A percentile compares a stretch with the other conserved stretches of the same genome.
Conservation (phyloP, 1,140 invertebrate genomes). For the Drosophila willistoni region DNA sequence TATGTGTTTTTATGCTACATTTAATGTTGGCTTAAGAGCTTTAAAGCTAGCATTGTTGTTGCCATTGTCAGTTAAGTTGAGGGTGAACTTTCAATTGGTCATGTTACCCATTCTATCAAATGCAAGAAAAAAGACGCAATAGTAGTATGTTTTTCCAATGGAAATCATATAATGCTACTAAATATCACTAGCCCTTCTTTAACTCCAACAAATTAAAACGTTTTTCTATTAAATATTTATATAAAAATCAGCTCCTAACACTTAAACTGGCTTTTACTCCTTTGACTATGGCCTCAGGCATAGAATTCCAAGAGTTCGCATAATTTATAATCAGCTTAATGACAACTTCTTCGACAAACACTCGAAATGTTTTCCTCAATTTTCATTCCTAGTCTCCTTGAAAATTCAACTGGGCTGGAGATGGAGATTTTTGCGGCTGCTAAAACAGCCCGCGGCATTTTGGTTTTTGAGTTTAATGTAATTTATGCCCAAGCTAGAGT, state of each 20-base stretch:
- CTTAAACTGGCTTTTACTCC: slow-evolving; percentile 23
- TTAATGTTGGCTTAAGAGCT: slow-evolving; percentile 83
- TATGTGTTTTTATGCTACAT: slow-evolving; percentile 83
- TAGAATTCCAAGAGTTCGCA: slow-evolving; percentile 31
- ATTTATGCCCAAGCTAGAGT: slow-evolving; percentile 65
- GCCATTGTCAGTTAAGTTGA: slow-evolving; percentile 57
- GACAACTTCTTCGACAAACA: slow-evolving; percentile 69
- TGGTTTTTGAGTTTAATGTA: slow-evolving; percentile 69
- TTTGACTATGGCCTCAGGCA: slow-evolving; percentile 16
- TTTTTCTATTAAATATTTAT: slow-evolving; percentile 8
- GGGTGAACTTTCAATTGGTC: slow-evolving; percentile 32
- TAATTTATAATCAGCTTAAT: slow-evolving; percentile 82
- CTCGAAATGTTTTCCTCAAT: background rate
- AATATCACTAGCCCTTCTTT: background rate
- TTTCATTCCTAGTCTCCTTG: slow-evolving; percentile 27
- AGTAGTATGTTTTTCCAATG: background rate
- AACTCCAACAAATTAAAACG: background rate
- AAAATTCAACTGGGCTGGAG: background rate
- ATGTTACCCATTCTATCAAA: slow-evolving; percentile 12
- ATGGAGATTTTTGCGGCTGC: slow-evolving; percentile 30
- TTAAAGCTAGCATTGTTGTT: slow-evolving; percentile 81
- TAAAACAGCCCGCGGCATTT: slow-evolving; percentile 67
- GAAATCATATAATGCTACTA: too few relatives aligned
- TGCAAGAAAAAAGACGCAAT: background rate
- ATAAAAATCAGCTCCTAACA: slow-evolving; percentile 29